A percentile compares a stretch with the other conserved stretches of the same genome.
Evolutionary conservation across 2,113 vertebrate species (phyloP).

Genomic region (Aspidoscelis tigris): DNA sequence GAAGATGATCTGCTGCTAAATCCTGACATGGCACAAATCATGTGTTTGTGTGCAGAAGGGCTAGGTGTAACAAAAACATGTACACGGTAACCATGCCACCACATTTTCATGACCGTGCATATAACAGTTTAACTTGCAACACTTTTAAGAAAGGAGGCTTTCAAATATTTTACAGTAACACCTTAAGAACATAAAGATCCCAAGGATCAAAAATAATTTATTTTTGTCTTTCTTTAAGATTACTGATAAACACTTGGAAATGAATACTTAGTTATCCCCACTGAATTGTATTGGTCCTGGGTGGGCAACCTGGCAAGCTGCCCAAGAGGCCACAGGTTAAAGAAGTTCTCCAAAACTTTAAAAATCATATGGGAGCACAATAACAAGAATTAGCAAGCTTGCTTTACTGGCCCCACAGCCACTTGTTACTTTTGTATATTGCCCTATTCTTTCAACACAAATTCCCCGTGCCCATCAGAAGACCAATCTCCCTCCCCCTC

Average conservation of each 20-base stretch:
- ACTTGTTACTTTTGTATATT: background rate
- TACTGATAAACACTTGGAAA: no score
- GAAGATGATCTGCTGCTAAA: background rate
- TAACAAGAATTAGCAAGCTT: background rate
- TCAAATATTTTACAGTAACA: background rate
- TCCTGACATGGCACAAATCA: background rate
- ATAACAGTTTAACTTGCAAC: no score
- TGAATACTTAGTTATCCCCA: background rate
- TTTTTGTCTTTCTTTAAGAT: background rate
- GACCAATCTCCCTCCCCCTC: slow-evolving; percentile 22
- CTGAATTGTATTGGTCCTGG: background rate
- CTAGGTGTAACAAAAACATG: background rate
- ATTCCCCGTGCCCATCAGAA: fast-evolving
- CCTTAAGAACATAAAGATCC: background rate
- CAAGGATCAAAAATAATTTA: background rate
- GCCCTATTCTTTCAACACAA: background rate
- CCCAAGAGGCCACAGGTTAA: background rate
- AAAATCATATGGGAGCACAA: background rate
- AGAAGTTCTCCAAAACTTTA: background rate
- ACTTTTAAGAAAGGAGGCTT: background rate
- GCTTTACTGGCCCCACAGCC: background rate
- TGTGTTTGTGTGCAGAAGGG: background rate
- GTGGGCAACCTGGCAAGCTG: background rate
- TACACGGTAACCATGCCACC: background rate
- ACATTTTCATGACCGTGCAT: background rate